Conservation (phyloP, 2,888 invertebrate genomes). For the Leucophora obtusa region DNA sequence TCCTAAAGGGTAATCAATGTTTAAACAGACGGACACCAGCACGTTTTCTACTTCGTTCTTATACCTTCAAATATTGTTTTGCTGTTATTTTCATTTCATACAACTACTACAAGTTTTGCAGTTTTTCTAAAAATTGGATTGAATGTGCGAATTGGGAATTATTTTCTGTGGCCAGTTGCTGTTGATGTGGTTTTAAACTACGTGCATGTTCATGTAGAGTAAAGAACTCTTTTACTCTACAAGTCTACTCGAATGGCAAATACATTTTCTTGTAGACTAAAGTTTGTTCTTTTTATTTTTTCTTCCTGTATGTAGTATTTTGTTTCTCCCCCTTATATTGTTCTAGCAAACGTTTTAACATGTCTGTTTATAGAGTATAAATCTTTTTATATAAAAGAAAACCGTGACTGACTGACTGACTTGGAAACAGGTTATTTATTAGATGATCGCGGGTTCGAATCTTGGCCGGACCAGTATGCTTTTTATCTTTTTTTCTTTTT, state of each 20-base stretch:
- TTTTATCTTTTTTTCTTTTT: too few relatives aligned
- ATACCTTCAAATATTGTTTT: conserved; percentile 18
- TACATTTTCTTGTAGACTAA: conserved; percentile 18
- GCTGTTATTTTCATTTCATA: conserved; percentile 2
- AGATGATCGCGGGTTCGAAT: too few relatives aligned
- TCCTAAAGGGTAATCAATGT: too few relatives aligned
- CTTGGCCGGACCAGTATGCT: too few relatives aligned
- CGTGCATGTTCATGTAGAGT: conserved; percentile 5
- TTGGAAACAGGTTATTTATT: too few relatives aligned
- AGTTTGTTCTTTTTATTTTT: not conserved
- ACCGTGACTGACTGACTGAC: too few relatives aligned
- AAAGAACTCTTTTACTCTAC: not conserved
- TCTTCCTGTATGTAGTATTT: not conserved
- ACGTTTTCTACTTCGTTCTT: not conserved
- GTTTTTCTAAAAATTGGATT: conserved; percentile 59
- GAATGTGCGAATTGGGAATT: conserved; percentile 65
- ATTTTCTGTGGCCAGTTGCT: conserved; percentile 46
- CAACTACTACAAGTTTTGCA: not conserved
- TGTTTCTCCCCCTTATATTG: not conserved
- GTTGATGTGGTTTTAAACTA: conserved; percentile 33
- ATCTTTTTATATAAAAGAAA: too few relatives aligned
- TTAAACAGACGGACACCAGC: not conserved
- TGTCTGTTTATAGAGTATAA: conserved; percentile 5
- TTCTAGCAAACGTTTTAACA: conserved; percentile 1
- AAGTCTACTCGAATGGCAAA: conserved; percentile 15